Conservation (phyloP, 2,113 vertebrate genomes). For the Platycercus adscitus region DNA sequence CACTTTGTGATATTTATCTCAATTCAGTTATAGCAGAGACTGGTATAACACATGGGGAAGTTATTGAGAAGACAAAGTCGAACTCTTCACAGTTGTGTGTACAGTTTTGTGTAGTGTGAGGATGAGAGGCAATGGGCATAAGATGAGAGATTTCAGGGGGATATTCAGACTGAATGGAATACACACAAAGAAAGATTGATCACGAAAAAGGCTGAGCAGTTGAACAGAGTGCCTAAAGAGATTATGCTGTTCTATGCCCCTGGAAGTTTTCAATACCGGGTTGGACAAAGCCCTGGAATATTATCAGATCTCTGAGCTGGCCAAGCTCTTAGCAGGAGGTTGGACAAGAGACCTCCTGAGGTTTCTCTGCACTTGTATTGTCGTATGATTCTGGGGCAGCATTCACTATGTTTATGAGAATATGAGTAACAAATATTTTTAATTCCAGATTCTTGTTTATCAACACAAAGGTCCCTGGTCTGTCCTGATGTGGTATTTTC, state of each 20-base stretch:
- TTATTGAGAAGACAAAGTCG: fast-evolving
- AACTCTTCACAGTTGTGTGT: neutral
- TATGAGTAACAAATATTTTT: neutral
- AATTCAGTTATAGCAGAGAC: neutral
- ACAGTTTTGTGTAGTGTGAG: neutral
- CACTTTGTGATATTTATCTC: neutral
- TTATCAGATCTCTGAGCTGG: neutral
- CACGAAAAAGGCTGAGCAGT: neutral
- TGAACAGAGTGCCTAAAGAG: neutral
- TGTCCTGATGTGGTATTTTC: neutral
- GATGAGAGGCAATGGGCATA: neutral
- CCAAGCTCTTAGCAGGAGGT: neutral
- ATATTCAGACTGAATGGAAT: neutral
- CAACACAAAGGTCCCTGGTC: neutral
- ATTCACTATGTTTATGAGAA: neutral
- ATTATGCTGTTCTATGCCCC: neutral
- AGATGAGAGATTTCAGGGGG: neutral
- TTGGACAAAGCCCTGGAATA: neutral
- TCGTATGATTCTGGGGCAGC: neutral
- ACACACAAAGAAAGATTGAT: neutral
- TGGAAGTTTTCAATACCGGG: neutral
- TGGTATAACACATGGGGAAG: neutral
- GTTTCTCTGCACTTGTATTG: neutral
- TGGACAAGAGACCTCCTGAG: neutral
- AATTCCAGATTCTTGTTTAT: neutral